Percentiles rank a stretch among this genome's conserved stretches.
Evolutionary conservation across 2,113 vertebrate species (phyloP).

Genomic region (Cyanoliseus patagonus): DNA sequence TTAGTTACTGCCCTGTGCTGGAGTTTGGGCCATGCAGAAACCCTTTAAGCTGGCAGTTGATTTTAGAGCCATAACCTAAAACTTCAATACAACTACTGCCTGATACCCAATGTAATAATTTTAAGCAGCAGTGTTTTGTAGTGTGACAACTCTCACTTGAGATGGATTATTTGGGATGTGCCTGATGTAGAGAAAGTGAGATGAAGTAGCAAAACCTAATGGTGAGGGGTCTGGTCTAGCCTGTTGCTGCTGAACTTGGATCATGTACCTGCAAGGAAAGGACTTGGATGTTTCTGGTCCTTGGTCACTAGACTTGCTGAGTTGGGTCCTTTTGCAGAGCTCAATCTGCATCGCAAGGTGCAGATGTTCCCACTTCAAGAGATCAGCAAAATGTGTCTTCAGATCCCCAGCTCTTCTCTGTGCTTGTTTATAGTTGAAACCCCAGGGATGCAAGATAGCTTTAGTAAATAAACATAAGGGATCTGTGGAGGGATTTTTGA

Average conservation of each 20-base stretch:
- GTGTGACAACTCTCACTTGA: not conserved
- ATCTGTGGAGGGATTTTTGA: conserved; percentile 8
- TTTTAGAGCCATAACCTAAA: not conserved
- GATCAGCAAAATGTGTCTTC: not conserved
- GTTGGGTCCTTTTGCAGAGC: not conserved
- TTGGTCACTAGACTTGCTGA: not conserved
- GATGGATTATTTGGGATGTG: not conserved
- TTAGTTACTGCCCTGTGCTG: not conserved
- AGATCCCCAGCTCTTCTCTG: not conserved
- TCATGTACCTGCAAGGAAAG: not conserved
- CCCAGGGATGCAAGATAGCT: not conserved
- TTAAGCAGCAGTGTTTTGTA: not conserved
- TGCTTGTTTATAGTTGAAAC: not conserved
- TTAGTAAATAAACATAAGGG: not conserved
- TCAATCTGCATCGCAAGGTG: not conserved
- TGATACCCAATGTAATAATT: not conserved
- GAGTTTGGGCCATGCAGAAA: not conserved
- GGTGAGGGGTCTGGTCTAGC: not conserved
- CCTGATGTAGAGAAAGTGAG: not conserved
- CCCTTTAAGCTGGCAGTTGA: not conserved
- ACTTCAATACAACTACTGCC: not conserved
- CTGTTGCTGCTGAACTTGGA: not conserved
- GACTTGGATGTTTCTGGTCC: not conserved
- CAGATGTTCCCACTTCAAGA: not conserved
- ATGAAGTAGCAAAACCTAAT: not conserved